These are phyloP conservation scores for Thunnus thynnus DNA, from an alignment of 2,113 vertebrate genomes.

Conservation along the genomic window DNA sequence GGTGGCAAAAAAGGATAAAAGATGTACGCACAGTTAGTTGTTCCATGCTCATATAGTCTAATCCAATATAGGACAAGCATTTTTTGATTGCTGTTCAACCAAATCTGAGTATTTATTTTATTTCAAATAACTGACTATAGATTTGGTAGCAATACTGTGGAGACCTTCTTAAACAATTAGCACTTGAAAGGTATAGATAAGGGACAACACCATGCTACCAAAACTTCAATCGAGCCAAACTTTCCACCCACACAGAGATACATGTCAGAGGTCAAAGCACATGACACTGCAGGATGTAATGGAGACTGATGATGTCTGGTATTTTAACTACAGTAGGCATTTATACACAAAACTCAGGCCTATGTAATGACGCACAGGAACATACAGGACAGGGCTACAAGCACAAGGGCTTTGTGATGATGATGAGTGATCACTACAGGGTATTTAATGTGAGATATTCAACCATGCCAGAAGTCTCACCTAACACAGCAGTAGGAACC, in stretches of 20 bases:
- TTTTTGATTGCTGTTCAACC: constrained; percentile 2
- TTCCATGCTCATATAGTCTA: neutral
- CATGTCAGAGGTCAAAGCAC: neutral
- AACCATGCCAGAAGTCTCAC: constrained; percentile 88
- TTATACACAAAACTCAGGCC: constrained; percentile 10
- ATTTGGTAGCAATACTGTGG: neutral
- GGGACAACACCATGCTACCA: neutral
- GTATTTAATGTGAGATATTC: constrained; percentile 38
- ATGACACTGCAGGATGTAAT: constrained; percentile 2
- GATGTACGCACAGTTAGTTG: neutral
- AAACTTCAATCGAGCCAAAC: constrained; percentile 29
- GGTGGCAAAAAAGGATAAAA: constrained; percentile 5
- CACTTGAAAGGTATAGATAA: neutral
- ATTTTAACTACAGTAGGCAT: neutral
- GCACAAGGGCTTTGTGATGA: constrained; percentile 69
- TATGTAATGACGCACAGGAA: constrained; percentile 24
- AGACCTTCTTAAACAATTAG: neutral
- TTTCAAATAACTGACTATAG: too few species aligned
- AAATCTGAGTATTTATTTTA: neutral
- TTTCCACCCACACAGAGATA: constrained; percentile 3
- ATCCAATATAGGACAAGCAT: constrained; percentile 1
- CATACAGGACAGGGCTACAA: constrained; percentile 37
- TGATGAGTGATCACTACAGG: constrained; percentile 52
- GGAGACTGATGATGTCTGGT: constrained; percentile 13
- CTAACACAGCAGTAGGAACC: constrained; percentile 99